Percentiles rank a stretch among this genome's conserved stretches.
phyloP scores from a whole-genome alignment of 23 tunicate species.

The Halocynthia roretzi region DNA sequence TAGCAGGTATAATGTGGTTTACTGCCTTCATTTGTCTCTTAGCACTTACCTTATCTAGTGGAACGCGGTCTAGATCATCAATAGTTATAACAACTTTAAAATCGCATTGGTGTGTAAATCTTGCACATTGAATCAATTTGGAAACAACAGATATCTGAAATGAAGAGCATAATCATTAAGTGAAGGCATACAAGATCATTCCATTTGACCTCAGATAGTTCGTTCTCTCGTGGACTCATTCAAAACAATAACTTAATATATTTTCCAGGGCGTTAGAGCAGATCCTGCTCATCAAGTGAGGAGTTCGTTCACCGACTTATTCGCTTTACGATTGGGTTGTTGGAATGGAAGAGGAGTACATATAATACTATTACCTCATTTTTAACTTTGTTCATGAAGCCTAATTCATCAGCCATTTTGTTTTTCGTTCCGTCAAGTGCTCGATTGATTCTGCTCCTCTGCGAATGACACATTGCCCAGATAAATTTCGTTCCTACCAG shows the following conservation, averaged over 20 bases:
- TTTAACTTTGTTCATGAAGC: constrained; percentile 87
- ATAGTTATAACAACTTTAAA: constrained; percentile 75
- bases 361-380: constrained; percentile 36
- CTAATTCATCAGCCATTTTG: constrained; percentile 67
- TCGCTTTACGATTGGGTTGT: no score
- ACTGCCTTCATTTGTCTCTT: not conserved
- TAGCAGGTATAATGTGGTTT: not conserved
- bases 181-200: not conserved
- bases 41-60: constrained; percentile 43
- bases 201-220: not conserved
- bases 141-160: constrained; percentile 47
- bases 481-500: constrained; percentile 20
- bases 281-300: not conserved
- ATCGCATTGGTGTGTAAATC: constrained; percentile 30
- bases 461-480: constrained; percentile 79
- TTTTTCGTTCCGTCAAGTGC: constrained; percentile 69
- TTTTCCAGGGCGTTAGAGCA: not conserved
- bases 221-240: not conserved
- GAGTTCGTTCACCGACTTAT: no score
- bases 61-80: constrained; percentile 80
- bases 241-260: not conserved
- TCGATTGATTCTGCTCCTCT: constrained; percentile 34
- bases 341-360: no score
- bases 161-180: not conserved
- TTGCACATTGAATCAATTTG: constrained; percentile 44